A percentile compares a stretch with the other conserved stretches of the same genome.
Evolutionary conservation across 2,113 vertebrate species (phyloP).

Genomic region (Callochromis pleurospilus): DNA sequence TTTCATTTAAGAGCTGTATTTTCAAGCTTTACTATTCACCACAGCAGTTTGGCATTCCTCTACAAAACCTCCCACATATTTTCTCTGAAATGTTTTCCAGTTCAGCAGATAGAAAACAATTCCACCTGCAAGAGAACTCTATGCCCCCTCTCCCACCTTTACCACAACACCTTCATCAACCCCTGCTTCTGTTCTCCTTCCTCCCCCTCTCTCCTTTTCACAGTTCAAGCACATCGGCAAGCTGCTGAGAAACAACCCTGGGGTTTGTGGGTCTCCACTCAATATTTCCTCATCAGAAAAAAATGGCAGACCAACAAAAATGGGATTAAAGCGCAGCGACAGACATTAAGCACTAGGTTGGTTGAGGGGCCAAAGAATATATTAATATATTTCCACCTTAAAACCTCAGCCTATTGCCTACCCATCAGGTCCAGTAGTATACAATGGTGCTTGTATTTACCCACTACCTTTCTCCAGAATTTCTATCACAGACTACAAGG

Average conservation of each 20-base stretch:
- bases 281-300: conserved; percentile 55
- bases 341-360: conserved; percentile 29
- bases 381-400: background rate
- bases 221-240: conserved; percentile 46
- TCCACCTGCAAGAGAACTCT: conserved; percentile 49
- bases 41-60: conserved; percentile 17
- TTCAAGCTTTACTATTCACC: conserved; percentile 5
- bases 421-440: background rate
- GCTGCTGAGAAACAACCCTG: conserved; percentile 35
- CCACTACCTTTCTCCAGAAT: background rate
- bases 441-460: background rate
- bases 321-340: background rate
- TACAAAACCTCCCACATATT: conserved; percentile 41
- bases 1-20: background rate
- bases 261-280: conserved; percentile 45
- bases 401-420: background rate
- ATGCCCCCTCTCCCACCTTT: conserved; percentile 41
- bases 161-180: conserved; percentile 12
- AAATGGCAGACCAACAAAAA: conserved; percentile 37
- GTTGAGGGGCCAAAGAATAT: background rate
- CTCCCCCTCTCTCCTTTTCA: conserved; percentile 16
- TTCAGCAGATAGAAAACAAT: conserved; percentile 61
- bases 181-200: background rate
- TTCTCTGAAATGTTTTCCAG: conserved; percentile 54
- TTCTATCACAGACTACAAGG: background rate